These are phyloP conservation scores for Drosophila greeni DNA, from an alignment of 2,888 invertebrate genomes.

Conservation along the genomic window DNA sequence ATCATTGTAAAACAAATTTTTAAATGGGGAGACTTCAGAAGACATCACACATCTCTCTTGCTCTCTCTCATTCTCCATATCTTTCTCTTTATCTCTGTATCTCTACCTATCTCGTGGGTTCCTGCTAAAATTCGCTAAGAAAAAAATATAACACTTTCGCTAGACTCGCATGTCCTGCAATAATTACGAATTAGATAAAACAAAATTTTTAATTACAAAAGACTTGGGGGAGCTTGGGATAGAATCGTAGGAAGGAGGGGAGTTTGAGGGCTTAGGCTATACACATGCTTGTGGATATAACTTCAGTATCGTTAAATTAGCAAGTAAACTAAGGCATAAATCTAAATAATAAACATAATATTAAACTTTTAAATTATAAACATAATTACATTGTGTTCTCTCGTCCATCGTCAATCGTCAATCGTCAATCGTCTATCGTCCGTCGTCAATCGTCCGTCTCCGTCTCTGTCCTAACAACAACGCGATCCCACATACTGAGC, in stretches of 20 bases:
- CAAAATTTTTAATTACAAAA: conserved; percentile 29
- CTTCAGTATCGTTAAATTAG: conserved; percentile 57
- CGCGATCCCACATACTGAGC: conserved; percentile 20
- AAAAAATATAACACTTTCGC: conserved; percentile 25
- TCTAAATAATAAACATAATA: conserved; percentile 65
- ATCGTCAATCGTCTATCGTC: conserved; percentile 10
- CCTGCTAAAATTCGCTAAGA: conserved; percentile 37
- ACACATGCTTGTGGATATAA: conserved; percentile 23
- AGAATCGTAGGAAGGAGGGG: background rate
- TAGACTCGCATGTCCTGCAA: conserved; percentile 13
- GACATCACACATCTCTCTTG: background rate
- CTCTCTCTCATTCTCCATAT: background rate
- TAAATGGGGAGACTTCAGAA: background rate
- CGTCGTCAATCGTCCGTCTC: conserved; percentile 10
- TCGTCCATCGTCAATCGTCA: conserved; percentile 1
- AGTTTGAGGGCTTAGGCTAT: conserved; percentile 14
- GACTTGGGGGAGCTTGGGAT: conserved; percentile 1
- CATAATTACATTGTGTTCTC: conserved; percentile 65
- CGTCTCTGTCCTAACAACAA: conserved; percentile 22
- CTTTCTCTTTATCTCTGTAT: background rate
- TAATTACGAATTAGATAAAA: conserved; percentile 28
- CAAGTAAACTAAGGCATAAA: conserved; percentile 49
- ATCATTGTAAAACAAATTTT: conserved; percentile 1
- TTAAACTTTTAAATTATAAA: conserved; percentile 69
- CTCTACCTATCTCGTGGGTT: background rate